These are phyloP conservation scores for Dendrocincla tyrannina DNA, from an alignment of 2,797 vertebrate genomes.

Conservation along the genomic window DNA sequence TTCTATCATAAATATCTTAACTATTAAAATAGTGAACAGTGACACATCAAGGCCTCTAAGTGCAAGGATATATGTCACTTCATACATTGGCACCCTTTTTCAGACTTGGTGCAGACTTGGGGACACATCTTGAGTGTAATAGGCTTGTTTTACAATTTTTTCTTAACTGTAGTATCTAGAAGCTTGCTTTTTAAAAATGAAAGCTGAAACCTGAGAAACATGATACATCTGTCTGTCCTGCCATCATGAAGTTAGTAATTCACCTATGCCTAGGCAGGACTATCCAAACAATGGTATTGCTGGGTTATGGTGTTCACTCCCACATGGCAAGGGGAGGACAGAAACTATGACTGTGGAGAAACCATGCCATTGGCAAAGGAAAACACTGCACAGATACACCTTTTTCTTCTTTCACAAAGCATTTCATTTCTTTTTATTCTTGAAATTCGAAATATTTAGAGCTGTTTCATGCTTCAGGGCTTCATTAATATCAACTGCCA, in stretches of 20 bases:
- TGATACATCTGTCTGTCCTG: background rate
- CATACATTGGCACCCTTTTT: background rate
- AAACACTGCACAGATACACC: background rate
- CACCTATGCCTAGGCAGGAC: background rate
- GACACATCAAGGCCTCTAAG: background rate
- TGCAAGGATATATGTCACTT: background rate
- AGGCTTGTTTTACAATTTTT: background rate
- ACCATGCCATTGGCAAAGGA: background rate
- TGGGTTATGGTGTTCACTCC: background rate
- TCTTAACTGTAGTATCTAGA: background rate
- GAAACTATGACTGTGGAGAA: background rate
- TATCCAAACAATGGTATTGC: background rate
- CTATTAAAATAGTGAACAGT: background rate
- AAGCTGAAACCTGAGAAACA: background rate
- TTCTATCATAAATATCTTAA: background rate
- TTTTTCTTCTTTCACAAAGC: background rate
- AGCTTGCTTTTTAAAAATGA: background rate
- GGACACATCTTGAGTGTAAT: background rate
- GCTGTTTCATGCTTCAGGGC: background rate
- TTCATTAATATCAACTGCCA: background rate
- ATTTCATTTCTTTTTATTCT: background rate
- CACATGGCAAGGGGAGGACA: background rate
- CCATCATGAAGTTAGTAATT: background rate
- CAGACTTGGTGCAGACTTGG: background rate
- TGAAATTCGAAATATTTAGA: background rate